Evolutionary conservation across 1,140 invertebrate species (phyloP).

Genomic region (Ceratosolen fusciceps): DNA sequence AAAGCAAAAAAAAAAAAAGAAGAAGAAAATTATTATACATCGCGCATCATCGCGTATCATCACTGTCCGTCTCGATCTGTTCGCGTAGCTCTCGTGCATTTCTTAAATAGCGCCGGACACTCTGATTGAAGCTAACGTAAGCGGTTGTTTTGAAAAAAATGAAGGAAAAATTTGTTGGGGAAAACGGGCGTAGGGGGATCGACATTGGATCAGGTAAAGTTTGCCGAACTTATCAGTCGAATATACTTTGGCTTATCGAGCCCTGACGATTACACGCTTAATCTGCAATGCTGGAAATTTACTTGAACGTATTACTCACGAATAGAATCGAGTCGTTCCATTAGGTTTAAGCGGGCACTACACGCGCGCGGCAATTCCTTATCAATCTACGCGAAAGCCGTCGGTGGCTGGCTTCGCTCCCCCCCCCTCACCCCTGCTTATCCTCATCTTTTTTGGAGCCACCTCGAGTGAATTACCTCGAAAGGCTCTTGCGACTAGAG

Average conservation of each 20-base stretch:
- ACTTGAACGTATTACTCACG: neutral
- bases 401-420: neutral
- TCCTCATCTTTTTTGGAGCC: too few species aligned
- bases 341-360: neutral
- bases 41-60: too few species aligned
- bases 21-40: too few species aligned
- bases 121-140: too few species aligned
- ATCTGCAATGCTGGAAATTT: neutral
- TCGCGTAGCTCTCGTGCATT: too few species aligned
- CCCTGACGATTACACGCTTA: neutral
- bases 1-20: too few species aligned
- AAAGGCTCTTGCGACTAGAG: too few species aligned
- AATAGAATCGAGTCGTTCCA: neutral
- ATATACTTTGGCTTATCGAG: constrained; percentile 5
- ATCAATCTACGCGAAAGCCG: neutral
- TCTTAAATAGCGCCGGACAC: too few species aligned
- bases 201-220: neutral
- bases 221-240: neutral
- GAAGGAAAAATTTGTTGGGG: neutral
- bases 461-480: too few species aligned
- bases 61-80: too few species aligned
- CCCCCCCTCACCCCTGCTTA: neutral
- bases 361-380: neutral
- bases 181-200: too few species aligned
- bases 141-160: too few species aligned